Evolutionary conservation across 2,888 invertebrate genomes (phyloP), one percentile per base, ranked within the genome.

Genomic region (Athetis lepigone): DNA sequence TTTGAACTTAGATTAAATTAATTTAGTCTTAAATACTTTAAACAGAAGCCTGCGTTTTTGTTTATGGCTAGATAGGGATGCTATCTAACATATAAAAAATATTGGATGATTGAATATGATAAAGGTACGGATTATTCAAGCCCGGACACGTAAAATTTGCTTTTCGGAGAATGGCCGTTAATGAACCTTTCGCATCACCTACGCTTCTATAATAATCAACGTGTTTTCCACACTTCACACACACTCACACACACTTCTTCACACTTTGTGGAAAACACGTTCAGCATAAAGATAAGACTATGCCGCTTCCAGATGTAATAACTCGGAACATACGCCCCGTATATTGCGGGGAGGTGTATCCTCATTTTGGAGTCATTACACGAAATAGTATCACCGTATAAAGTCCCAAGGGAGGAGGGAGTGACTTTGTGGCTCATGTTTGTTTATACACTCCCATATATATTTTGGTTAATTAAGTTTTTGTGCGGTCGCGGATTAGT

Each of bases 321-420:
- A 64, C 61, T 81, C 72, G 47, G 16, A 72, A 67, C 79, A 82
- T 81, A 82, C 82, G 81, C 85, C 79, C 80, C 82, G 83, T 89
- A 88, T 90, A 91, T 90, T 89, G 88, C 85, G 85, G 90, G 89
- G 88, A 86, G 87, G 88, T 89, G 88, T 91, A 91, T 92, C 90
- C 94, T 94, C 94, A 94, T 94, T 94, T 90, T 91, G 93, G 89
- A 94, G 93, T 94, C 94, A 94, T 94, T 94, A 95, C 94, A 94
- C 94, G 94, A 90, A 94, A 93, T 92, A 93, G 94, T 94, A 94
- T 93, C 93, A 92, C 91, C 94, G 91, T 90, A 88, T 89, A 85
- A 91, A 89, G 89, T 93, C 94, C 87, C 94, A 50, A 72, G 91
- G 90, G 93, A 85, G 88, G 77, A 87, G 91, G 92, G 92, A 86